A percentile compares a stretch with the other conserved stretches of the same genome.
Evolutionary conservation across 2,113 vertebrate genomes (phyloP).

Genomic region (Oceanites oceanicus): DNA sequence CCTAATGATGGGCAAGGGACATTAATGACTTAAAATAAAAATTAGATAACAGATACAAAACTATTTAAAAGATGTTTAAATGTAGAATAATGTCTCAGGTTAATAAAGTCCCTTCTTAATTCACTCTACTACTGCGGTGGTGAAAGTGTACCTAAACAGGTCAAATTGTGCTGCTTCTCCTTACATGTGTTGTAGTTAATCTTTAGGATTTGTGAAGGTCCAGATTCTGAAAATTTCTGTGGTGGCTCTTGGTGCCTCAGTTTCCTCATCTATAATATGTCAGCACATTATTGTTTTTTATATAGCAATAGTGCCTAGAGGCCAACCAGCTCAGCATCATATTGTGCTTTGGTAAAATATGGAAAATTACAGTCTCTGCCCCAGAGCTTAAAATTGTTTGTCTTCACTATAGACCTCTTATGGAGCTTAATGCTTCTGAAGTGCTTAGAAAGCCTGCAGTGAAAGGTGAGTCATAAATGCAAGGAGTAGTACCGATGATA

Average conservation of each 20-base stretch:
- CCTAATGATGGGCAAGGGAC: neutral
- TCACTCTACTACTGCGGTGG: neutral
- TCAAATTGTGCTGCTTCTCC: neutral
- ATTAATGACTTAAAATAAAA: neutral
- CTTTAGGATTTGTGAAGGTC: neutral
- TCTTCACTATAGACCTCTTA: slow-evolving; percentile 33
- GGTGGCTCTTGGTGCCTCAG: neutral
- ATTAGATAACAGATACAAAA: neutral
- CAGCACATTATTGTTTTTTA: neutral
- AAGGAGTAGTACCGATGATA: slow-evolving; percentile 21
- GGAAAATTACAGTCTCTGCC: slow-evolving; percentile 19
- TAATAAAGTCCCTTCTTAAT: neutral
- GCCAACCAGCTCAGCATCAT: neutral
- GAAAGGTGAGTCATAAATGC: slow-evolving; percentile 52
- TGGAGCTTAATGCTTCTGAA: slow-evolving; percentile 48
- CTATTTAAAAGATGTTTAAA: neutral
- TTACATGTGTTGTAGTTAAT: neutral
- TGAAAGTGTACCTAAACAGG: neutral
- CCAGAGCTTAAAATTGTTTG: slow-evolving; percentile 16
- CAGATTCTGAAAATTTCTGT: neutral
- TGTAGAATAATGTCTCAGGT: neutral
- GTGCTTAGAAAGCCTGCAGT: slow-evolving; percentile 48
- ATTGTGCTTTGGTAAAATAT: neutral
- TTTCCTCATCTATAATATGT: neutral
- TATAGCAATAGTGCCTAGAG: neutral